phyloP scores from a whole-genome alignment of 1,140 invertebrate genomes.

The Neuroterus valhalla region DNA sequence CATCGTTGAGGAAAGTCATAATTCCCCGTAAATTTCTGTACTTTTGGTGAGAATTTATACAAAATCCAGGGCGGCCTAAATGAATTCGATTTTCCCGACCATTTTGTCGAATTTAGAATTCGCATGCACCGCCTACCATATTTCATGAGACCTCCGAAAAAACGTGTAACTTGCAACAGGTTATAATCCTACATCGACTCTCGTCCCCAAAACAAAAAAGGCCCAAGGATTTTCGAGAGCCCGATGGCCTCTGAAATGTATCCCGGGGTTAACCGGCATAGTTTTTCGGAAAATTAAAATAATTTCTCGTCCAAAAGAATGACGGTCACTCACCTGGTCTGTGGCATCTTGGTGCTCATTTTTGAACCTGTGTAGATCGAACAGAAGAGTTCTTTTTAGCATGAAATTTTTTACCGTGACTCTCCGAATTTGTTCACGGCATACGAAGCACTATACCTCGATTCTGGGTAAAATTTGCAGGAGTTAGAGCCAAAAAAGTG shows the following conservation, averaged over 20 bases:
- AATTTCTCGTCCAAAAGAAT: conserved; percentile 48
- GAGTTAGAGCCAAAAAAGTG: conserved; percentile 47
- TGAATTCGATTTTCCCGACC: conserved; percentile 9
- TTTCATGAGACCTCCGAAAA: conserved; percentile 5
- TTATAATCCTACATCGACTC: not conserved
- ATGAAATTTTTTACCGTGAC: conserved; percentile 14
- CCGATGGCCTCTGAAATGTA: not conserved
- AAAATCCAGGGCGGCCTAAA: not conserved
- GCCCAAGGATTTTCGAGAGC: not conserved
- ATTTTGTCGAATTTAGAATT: conserved; percentile 26
- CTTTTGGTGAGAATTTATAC: not conserved
- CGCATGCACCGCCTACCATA: conserved; percentile 12
- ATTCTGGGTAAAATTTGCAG: conserved; percentile 33
- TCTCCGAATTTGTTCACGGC: not conserved
- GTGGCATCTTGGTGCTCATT: conserved; percentile 67
- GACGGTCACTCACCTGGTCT: conserved; percentile 65
- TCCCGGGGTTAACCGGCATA: not conserved
- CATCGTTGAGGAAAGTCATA: not conserved
- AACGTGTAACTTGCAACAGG: conserved; percentile 14
- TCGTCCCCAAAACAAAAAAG: not conserved
- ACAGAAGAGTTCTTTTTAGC: conserved; percentile 1
- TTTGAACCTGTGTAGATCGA: conserved; percentile 60
- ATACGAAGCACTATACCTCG: not conserved
- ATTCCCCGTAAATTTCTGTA: not conserved
- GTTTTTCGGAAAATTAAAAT: conserved; percentile 31